Conservation (phyloP, 2,888 invertebrate genomes). For the Cephalotes varians region DNA sequence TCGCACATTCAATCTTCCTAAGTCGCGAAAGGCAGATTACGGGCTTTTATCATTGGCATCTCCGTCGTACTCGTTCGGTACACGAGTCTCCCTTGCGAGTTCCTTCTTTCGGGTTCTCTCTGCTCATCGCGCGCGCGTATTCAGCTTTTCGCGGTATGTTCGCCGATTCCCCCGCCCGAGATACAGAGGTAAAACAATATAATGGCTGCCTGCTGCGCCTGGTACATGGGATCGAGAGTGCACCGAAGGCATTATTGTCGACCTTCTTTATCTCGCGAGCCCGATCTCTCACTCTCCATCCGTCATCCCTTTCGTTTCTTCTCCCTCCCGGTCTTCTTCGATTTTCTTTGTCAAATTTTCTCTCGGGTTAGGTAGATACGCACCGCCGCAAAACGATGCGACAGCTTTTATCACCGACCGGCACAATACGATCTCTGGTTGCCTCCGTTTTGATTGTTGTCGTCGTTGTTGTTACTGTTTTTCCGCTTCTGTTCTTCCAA, state of each 20-base stretch:
- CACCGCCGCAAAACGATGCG: slow-evolving; percentile 75
- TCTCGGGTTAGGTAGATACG: slow-evolving; percentile 65
- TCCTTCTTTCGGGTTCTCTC: slow-evolving; percentile 63
- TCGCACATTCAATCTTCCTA: slow-evolving; percentile 32
- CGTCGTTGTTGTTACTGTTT: slow-evolving; percentile 9
- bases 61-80: neutral
- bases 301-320: slow-evolving; percentile 66
- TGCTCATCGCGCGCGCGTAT: slow-evolving; percentile 57
- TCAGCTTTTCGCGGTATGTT: slow-evolving; percentile 59
- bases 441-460: slow-evolving; percentile 27
- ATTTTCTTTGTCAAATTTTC: slow-evolving; percentile 62
- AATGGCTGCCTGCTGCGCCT: slow-evolving; percentile 73
- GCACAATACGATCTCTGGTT: slow-evolving; percentile 74
- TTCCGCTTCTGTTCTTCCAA: neutral
- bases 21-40: slow-evolving; percentile 20
- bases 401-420: slow-evolving; percentile 81
- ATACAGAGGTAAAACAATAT: slow-evolving; percentile 78
- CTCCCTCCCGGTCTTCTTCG: slow-evolving; percentile 55
- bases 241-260: slow-evolving; percentile 79
- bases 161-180: slow-evolving; percentile 71
- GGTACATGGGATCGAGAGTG: slow-evolving; percentile 73
- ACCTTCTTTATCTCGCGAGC: slow-evolving; percentile 80
- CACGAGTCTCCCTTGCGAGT: slow-evolving; percentile 66
- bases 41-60: slow-evolving; percentile 2
- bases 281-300: slow-evolving; percentile 75